A percentile compares a stretch with the other conserved stretches of the same genome.
Conservation (phyloP, 2,113 vertebrate species). For the Corvus hawaiiensis region DNA sequence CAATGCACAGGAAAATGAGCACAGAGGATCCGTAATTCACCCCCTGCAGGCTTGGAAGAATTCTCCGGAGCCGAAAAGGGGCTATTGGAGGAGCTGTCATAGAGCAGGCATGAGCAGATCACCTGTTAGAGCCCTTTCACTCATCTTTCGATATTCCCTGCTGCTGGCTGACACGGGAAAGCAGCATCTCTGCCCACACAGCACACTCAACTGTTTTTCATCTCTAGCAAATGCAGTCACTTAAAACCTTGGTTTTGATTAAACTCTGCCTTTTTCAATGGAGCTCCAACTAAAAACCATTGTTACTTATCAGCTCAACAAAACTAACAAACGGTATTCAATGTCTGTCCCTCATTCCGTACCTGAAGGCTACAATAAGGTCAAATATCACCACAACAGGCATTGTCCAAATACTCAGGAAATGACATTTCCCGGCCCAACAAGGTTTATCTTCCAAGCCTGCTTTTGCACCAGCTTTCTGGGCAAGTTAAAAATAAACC, state of each 20-base stretch:
- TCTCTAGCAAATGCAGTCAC: neutral
- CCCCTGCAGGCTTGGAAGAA: neutral
- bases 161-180: neutral
- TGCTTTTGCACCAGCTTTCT: neutral
- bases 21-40: neutral
- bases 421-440: neutral
- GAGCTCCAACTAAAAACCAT: neutral
- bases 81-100: neutral
- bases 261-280: slow-evolving; percentile 4
- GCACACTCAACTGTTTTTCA: neutral
- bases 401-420: neutral
- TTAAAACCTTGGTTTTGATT: slow-evolving; percentile 40
- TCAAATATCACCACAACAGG: neutral
- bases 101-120: neutral
- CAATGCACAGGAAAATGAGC: neutral
- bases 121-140: neutral
- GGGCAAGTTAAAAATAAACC: slow-evolving; percentile 6
- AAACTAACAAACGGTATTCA: neutral
- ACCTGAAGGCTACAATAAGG: neutral
- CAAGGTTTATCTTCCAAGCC: neutral
- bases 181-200: neutral
- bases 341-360: accelerated
- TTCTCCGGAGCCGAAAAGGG: neutral
- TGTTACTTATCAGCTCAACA: neutral
- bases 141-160: neutral